Evolutionary conservation across 2,113 vertebrate genomes (phyloP), one percentile per base, ranked within the genome.

Genomic region (Nibea coibor): DNA sequence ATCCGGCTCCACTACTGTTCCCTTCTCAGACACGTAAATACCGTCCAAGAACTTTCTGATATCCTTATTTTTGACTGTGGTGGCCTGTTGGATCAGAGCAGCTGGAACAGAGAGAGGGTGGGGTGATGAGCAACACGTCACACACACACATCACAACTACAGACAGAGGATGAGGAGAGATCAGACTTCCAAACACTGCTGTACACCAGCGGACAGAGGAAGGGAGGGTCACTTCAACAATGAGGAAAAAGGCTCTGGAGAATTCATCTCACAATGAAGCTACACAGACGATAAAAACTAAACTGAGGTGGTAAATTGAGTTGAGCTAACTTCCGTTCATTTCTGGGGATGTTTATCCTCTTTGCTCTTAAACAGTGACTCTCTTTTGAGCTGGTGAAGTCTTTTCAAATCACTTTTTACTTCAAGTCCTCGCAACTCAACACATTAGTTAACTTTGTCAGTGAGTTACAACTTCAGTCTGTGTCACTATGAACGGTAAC

Each of bases 41-140:
- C 98, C 98, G 10, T 99, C 98, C 95, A 99, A 96, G 95, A 99
- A 99, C 84, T 99, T 99, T 85, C 98, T 95, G 95, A 99, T 99
- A 96, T 99, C 98, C 94, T 99, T 99, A 89, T 99, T 99, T 96
- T 99, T 99, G 75, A 99, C 98, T 72, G 98, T 99, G 75, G 98
- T 99, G 75, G 98, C 97, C 93, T 99, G 98, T 92, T 99, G 98
- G 93, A 99, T 99, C 90, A 99, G 95, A 91, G 98, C 98, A 88
- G 98, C 98, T 99, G 81, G 43, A 95, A 93, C 9, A 94, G 42
- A 96, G 66, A 83, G 64, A 90, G 8, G 8, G 83, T 80, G 20
- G 45, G 85, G 61, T 51, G 64, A 78, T 92, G 45, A 92, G 83
- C n/a, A 85, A 17, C 35, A 85, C 43, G 24, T 75, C 73, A 83